Evolutionary conservation across 2,888 invertebrate species (phyloP).

Genomic region (Tetheella fluctuosa): DNA sequence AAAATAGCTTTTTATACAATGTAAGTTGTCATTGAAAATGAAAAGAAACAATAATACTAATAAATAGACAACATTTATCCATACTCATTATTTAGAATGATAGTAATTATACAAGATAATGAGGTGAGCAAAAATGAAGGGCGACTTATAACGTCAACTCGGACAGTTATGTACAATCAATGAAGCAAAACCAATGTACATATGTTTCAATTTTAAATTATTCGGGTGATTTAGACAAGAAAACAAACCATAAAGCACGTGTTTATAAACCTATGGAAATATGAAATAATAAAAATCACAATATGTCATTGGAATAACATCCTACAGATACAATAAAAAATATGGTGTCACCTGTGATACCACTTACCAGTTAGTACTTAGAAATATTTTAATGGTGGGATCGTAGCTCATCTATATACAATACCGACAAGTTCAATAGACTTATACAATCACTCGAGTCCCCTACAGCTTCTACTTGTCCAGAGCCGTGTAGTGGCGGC

Average conservation of each 20-base stretch:
- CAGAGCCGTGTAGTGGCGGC: slow-evolving; percentile 41
- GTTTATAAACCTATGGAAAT: slow-evolving; percentile 73
- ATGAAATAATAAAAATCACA: slow-evolving; percentile 78
- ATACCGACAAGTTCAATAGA: slow-evolving; percentile 79
- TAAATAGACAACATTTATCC: slow-evolving; percentile 39
- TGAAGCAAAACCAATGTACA: slow-evolving; percentile 65
- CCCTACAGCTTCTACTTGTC: slow-evolving; percentile 65
- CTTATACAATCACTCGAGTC: slow-evolving; percentile 81
- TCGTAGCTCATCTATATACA: slow-evolving; percentile 82
- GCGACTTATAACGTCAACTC: slow-evolving; percentile 47
- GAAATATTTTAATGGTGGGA: slow-evolving; percentile 83
- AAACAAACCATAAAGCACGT: slow-evolving; percentile 63
- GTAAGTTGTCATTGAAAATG: slow-evolving; percentile 8
- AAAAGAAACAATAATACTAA: slow-evolving; percentile 30
- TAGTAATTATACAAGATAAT: slow-evolving; percentile 41
- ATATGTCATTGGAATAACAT: slow-evolving; percentile 78
- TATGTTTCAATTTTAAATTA: slow-evolving; percentile 59
- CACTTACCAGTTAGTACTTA: slow-evolving; percentile 80
- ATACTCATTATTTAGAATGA: slow-evolving; percentile 41
- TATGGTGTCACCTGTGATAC: slow-evolving; percentile 71
- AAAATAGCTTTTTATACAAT: slow-evolving; percentile 19
- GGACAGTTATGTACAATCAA: slow-evolving; percentile 51
- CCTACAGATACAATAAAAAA: slow-evolving; percentile 66
- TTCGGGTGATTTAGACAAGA: slow-evolving; percentile 57
- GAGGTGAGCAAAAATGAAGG: slow-evolving; percentile 64